Evolutionary conservation across 2,113 vertebrate genomes (phyloP), one percentile per base, ranked within the genome.

Genomic region (Meleagris gallopavo): DNA sequence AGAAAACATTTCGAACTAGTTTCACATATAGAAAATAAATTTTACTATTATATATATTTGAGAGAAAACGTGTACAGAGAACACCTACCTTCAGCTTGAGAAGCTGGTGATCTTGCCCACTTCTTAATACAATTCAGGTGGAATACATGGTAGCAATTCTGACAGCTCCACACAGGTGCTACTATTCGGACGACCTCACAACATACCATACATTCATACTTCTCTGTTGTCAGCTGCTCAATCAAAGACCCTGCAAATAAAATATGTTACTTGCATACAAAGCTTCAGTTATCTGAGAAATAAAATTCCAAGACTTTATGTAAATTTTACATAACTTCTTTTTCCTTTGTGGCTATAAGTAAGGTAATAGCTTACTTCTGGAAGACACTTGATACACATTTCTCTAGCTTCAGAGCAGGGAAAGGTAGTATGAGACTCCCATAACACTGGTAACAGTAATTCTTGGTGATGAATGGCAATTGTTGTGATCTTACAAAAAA

Each of bases 141-240:
- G 96, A 99, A 99, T 40, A 99, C 99, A 20, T 99, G 99, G 86
- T 98, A 99, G 96, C 99, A 99, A 96, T 99, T 99, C 94, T 98
- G 99, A 97, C 99, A 99, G 96, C 97, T 99, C 99, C 99, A 99
- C 79, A 99, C 99, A 0, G 99, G 98, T 5, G 98, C 98, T 91
- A 98, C 98, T 93, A 98, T 95, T 9, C 99, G 97, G 65, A 99
- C 98, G 57, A 99, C 94, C 11, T 99, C 99, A 83, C 99, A 99
- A 97, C 99, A 99, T 14, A 99, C 99, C 99, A 99, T 99, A 90
- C 99, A 99, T 96, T 99, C 99, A 0, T 99, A 99, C 93, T 99
- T 99, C 97, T 99, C 99, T 86, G 98, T 98, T 0, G 99, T 99
- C 93, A 99, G 97, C 93, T 99, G 99, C 75, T 99, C 99, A 80